Conservation (phyloP, 2,888 invertebrate species). For the Drosophila subquinaria region DNA sequence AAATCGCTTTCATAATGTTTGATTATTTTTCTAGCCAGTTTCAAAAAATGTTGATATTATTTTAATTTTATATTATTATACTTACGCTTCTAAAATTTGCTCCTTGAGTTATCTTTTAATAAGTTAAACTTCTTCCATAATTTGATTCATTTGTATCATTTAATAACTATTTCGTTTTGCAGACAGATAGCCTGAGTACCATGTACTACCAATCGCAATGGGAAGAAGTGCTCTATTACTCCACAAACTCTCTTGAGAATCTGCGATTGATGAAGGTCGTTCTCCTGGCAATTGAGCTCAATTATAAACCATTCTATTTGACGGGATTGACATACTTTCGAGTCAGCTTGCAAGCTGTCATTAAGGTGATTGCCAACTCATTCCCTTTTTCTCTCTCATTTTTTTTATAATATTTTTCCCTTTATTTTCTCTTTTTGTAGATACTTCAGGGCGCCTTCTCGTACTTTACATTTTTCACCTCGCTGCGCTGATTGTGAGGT, state of each 20-base stretch:
- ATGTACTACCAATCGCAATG: constrained; percentile 77
- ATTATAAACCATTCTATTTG: constrained; percentile 67
- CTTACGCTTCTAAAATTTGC: no score
- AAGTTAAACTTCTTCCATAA: no score
- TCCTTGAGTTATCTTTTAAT: neutral
- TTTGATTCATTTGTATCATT: neutral
- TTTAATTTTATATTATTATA: no score
- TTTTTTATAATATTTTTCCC: neutral
- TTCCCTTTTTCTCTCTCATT: neutral
- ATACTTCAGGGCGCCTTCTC: constrained; percentile 73
- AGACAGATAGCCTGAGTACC: constrained; percentile 74
- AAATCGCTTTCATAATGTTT: neutral
- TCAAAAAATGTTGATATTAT: no score
- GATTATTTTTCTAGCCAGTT: neutral
- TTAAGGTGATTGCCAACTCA: constrained; percentile 54
- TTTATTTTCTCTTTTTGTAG: constrained; percentile 40
- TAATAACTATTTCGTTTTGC: neutral
- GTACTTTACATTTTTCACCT: constrained; percentile 77
- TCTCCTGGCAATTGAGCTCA: constrained; percentile 67
- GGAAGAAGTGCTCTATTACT: constrained; percentile 70
- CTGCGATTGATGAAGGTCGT: constrained; percentile 71
- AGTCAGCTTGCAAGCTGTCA: constrained; percentile 68
- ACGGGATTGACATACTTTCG: constrained; percentile 77
- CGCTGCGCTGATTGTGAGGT: constrained; percentile 54
- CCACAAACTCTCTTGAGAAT: constrained; percentile 63